Percentiles rank a stretch among this genome's conserved stretches.
Evolutionary conservation across 2,113 vertebrate genomes (phyloP).

Genomic region (Nothocercus julius): DNA sequence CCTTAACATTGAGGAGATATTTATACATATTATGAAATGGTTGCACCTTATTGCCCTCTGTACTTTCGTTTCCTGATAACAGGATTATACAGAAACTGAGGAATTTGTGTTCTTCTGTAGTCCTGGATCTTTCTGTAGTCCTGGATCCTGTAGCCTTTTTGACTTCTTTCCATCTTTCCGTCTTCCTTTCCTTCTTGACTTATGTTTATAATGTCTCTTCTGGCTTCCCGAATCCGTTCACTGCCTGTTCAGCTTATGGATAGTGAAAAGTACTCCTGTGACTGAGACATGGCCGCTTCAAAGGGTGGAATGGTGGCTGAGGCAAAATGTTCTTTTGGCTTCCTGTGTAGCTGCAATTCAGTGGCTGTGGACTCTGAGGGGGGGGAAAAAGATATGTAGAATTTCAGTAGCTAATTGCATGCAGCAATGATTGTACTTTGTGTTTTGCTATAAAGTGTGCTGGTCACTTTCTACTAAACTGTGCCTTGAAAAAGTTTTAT

Average conservation of each 20-base stretch:
- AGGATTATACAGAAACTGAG: not conserved
- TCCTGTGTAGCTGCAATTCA: accelerated
- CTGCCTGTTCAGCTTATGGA: not conserved
- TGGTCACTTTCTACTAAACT: not conserved
- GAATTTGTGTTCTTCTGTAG: too few relatives aligned
- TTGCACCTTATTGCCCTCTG: not conserved
- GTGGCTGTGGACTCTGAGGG: not conserved
- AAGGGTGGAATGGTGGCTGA: not conserved
- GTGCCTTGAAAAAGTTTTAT: not conserved
- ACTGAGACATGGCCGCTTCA: not conserved
- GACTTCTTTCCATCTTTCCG: not conserved
- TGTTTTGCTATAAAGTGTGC: not conserved
- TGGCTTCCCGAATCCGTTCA: not conserved
- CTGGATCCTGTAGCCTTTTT: not conserved
- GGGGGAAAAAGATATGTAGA: not conserved
- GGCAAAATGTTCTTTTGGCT: not conserved
- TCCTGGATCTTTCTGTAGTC: too few relatives aligned
- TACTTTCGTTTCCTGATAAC: accelerated
- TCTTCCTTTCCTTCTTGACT: not conserved
- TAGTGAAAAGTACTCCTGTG: accelerated
- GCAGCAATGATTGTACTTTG: not conserved
- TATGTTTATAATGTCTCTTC: not conserved
- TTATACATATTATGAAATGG: accelerated
- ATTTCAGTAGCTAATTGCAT: not conserved
- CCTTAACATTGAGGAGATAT: accelerated